Percentiles rank a stretch among this genome's conserved stretches.
Conservation (phyloP, 2,888 invertebrate species). For the Achlya flavicornis region DNA sequence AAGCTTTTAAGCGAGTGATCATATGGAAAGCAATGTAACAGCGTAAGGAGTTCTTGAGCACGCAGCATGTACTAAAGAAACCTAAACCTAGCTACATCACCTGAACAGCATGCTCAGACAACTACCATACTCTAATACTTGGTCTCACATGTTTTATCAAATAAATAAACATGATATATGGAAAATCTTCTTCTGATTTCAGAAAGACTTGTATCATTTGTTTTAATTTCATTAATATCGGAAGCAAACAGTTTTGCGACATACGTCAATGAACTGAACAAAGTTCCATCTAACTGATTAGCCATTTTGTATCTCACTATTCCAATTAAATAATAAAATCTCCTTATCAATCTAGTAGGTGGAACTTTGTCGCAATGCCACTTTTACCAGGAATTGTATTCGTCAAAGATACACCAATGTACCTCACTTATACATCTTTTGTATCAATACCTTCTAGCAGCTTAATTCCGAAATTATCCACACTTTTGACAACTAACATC, state of each 20-base stretch:
- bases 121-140: slow-evolving; percentile 28
- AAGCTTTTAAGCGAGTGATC: background rate
- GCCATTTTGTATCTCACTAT: background rate
- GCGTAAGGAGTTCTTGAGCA: slow-evolving; percentile 51
- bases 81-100: slow-evolving; percentile 24
- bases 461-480: slow-evolving; percentile 18
- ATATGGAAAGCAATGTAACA: slow-evolving; percentile 65
- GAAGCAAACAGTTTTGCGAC: background rate
- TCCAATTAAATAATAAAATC: background rate
- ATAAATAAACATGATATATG: background rate
- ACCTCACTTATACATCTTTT: slow-evolving; percentile 21
- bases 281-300: slow-evolving; percentile 26
- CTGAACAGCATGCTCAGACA: slow-evolving; percentile 34
- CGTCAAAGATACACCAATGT: slow-evolving; percentile 21
- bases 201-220: background rate
- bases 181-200: background rate
- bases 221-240: slow-evolving; percentile 7
- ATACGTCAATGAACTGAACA: slow-evolving; percentile 12
- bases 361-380: slow-evolving; percentile 25
- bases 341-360: slow-evolving; percentile 21
- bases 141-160: slow-evolving; percentile 17
- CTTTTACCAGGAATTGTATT: slow-evolving; percentile 29
- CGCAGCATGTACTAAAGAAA: slow-evolving; percentile 58
- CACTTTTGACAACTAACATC: slow-evolving; percentile 27
- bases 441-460: slow-evolving; percentile 25